Evolutionary conservation across 2,888 invertebrate species (phyloP), one percentile per base, ranked within the genome.

Genomic region (Ornithoptera alexandrae): DNA sequence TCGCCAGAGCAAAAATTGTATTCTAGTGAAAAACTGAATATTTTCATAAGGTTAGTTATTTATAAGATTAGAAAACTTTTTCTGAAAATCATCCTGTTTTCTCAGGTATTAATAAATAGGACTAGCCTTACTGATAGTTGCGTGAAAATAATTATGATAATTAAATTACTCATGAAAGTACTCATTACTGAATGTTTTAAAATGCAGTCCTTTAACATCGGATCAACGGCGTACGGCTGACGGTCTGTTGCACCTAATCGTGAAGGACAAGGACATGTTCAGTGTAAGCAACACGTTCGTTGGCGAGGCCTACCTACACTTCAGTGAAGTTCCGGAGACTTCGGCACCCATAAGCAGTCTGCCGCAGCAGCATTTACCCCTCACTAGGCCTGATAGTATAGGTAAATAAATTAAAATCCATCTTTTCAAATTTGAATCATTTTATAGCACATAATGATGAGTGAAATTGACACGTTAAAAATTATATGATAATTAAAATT

Each of bases 181-280:
- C 15, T 50, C 2, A 12, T 22, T 1, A 20, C 22, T 57, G 6
- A 22, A 5, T 18, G n/a, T 12, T 22, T n/a, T 22, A 18, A 56
- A 56, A 57, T n/a, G 5, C 80, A 97, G 97, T 79, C 93, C 94
- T 62, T 87, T 98, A 58, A 94, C 94, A 5, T 85, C 94, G n/a
- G 96, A 96, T 68, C 97, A 97, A 84, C 95, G 95, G 67, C 90
- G 90, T 56, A 79, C 93, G 10, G 81, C 94, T 56, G 95, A 97
- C 76, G 97, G 95, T 0, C 89, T 98, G 74, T 86, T 99, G 69
- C 94, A 97, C 74, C 97, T 99, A 81, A 96, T 97, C 74, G 94
- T 99, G 18, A 99, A 99, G 93, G 99, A 99, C 89, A 98, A 98
- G 86, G 99, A 99, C 88, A 95, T 98, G 87, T 95, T 98, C 86